These are phyloP conservation scores for Tapirus indicus DNA, from an alignment of 2,797 vertebrate genomes.

Conservation along the genomic window DNA sequence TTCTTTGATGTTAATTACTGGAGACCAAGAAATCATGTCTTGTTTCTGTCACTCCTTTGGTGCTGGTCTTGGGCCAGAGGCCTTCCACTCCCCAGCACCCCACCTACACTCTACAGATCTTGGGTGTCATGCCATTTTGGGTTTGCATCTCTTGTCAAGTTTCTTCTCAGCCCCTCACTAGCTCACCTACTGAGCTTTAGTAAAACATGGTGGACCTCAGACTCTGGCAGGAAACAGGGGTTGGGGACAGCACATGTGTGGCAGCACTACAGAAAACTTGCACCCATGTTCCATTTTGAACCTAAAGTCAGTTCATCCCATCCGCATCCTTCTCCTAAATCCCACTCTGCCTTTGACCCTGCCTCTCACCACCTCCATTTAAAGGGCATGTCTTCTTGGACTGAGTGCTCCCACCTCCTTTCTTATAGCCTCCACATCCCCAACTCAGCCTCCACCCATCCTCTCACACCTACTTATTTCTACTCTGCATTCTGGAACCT, in stretches of 20 bases:
- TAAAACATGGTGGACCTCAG: neutral
- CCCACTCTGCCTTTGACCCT: neutral
- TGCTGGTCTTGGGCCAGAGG: neutral
- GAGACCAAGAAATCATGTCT: neutral
- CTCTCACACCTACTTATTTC: neutral
- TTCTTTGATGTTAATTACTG: neutral
- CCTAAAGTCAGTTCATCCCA: neutral
- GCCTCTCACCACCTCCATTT: neutral
- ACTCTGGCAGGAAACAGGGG: neutral
- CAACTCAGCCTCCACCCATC: neutral
- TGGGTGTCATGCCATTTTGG: rapidly evolving
- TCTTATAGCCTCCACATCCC: too few relatives aligned
- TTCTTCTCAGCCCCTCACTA: neutral
- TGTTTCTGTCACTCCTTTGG: neutral
- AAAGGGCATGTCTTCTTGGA: neutral
- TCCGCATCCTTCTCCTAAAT: neutral
- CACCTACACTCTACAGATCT: rapidly evolving
- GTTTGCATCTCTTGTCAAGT: neutral
- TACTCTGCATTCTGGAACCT: neutral
- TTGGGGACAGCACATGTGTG: too few relatives aligned
- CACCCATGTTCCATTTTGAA: neutral
- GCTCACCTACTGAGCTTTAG: neutral
- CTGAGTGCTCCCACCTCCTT: neutral
- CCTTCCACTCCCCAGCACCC: rapidly evolving
- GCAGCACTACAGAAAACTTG: too few relatives aligned